Evolutionary conservation across 1,140 invertebrate species (phyloP).

Genomic region (Lithobius niger): DNA sequence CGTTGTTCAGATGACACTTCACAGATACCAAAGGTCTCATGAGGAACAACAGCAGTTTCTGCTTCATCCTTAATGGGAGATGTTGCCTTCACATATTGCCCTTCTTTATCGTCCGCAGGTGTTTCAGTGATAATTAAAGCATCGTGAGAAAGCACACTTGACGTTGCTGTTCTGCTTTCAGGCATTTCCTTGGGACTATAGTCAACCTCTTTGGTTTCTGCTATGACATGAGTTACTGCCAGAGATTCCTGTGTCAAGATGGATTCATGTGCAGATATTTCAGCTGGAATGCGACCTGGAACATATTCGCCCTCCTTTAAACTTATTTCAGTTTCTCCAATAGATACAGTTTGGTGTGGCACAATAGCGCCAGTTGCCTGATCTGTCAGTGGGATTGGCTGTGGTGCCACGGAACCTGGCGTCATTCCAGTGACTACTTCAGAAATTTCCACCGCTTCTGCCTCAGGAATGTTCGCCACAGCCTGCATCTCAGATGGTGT

Average conservation of each 20-base stretch:
- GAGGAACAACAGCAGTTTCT: slow-evolving; percentile 13
- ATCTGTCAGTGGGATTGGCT: slow-evolving; percentile 25
- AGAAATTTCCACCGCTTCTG: slow-evolving; percentile 38
- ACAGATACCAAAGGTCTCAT: slow-evolving; percentile 11
- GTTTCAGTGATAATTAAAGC: slow-evolving; percentile 1
- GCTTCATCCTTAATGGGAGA: slow-evolving; percentile 26
- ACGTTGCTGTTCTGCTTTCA: slow-evolving; percentile 31
- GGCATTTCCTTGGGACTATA: slow-evolving; percentile 29
- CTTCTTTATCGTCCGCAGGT: slow-evolving; percentile 34
- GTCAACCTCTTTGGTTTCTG: slow-evolving; percentile 39
- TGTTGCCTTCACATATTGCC: slow-evolving; percentile 21
- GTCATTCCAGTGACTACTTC: slow-evolving; percentile 36
- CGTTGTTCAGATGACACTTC: slow-evolving; percentile 28
- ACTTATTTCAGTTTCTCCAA: slow-evolving; percentile 37
- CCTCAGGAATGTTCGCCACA: slow-evolving; percentile 33
- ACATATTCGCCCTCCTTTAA: slow-evolving; percentile 42
- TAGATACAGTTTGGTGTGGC: slow-evolving; percentile 36
- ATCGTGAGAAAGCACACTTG: slow-evolving; percentile 29
- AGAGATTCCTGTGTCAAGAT: slow-evolving; percentile 33
- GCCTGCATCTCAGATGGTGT: slow-evolving; percentile 34
- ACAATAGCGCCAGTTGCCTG: slow-evolving; percentile 35
- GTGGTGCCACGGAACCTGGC: slow-evolving; percentile 32
- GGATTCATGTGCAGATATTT: slow-evolving; percentile 37
- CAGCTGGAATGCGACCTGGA: slow-evolving; percentile 32
- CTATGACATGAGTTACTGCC: slow-evolving; percentile 37